These are phyloP conservation scores for Crypturellus tataupa DNA, from an alignment of 2,797 vertebrate genomes.

Conservation along the genomic window DNA sequence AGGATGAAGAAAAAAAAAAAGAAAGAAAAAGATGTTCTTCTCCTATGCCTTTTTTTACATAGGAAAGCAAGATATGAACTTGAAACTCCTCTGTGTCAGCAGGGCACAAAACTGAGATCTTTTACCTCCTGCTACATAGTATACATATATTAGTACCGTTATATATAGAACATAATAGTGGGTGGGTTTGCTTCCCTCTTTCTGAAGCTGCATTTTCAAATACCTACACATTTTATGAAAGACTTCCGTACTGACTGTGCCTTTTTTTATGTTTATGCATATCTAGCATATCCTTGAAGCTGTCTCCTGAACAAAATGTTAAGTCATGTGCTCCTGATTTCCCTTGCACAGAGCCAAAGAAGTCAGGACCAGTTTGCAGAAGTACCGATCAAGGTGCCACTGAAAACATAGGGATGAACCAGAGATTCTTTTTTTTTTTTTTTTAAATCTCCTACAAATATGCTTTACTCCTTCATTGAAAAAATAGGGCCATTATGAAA, in stretches of 20 bases:
- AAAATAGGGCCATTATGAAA: background rate
- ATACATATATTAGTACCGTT: background rate
- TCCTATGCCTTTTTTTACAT: background rate
- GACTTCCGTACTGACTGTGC: background rate
- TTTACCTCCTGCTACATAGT: background rate
- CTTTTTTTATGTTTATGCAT: background rate
- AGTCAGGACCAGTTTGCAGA: background rate
- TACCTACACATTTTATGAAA: background rate
- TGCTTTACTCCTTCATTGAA: background rate
- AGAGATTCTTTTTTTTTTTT: background rate
- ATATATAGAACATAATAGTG: background rate
- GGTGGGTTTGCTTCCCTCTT: background rate
- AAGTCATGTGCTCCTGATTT: background rate
- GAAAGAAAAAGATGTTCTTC: background rate
- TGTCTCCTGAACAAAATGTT: background rate
- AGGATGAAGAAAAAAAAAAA: no score
- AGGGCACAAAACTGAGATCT: background rate
- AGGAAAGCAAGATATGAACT: background rate
- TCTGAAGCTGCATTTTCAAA: slow-evolving; percentile 7
- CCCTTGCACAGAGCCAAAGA: background rate
- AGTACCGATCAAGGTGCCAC: background rate
- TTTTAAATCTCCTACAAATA: background rate
- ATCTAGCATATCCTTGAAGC: background rate
- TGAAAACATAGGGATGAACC: background rate
- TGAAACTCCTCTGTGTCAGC: background rate